A percentile compares a stretch with the other conserved stretches of the same genome.
phyloP scores from a whole-genome alignment of 53 echinoderm and acorn worm species.

The Zoroaster sp. region DNA sequence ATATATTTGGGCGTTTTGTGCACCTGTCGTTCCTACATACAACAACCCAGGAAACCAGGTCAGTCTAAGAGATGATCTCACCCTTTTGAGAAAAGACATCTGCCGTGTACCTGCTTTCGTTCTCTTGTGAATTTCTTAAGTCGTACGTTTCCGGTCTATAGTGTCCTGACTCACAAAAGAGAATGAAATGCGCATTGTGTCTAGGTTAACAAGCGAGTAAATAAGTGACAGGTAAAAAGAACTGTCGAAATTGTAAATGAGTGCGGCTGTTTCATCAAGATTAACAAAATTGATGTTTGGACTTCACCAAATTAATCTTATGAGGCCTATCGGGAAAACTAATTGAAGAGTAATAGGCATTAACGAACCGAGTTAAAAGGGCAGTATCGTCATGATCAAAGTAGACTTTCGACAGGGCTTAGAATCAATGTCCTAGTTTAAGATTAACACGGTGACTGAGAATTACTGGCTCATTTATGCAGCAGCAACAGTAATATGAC shows the following conservation, averaged over 20 bases:
- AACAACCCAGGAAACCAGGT: too few relatives aligned
- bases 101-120: neutral
- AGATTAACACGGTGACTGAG: too few relatives aligned
- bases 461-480: too few relatives aligned
- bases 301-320: neutral
- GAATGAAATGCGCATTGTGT: neutral
- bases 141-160: neutral
- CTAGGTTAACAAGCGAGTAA: neutral
- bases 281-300: neutral
- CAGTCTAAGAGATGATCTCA: too few relatives aligned
- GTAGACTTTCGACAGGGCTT: too few relatives aligned
- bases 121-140: neutral
- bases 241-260: too few relatives aligned
- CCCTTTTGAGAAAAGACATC: neutral
- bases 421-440: too few relatives aligned
- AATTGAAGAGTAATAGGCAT: neutral
- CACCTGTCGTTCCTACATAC: too few relatives aligned
- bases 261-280: neutral
- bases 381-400: too few relatives aligned
- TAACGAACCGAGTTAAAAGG: too few relatives aligned
- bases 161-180: neutral
- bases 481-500: too few relatives aligned
- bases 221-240: neutral
- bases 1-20: too few relatives aligned
- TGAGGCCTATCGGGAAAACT: neutral